phyloP scores from a whole-genome alignment of 2,113 vertebrate species.

The Engraulis encrasicolus region DNA sequence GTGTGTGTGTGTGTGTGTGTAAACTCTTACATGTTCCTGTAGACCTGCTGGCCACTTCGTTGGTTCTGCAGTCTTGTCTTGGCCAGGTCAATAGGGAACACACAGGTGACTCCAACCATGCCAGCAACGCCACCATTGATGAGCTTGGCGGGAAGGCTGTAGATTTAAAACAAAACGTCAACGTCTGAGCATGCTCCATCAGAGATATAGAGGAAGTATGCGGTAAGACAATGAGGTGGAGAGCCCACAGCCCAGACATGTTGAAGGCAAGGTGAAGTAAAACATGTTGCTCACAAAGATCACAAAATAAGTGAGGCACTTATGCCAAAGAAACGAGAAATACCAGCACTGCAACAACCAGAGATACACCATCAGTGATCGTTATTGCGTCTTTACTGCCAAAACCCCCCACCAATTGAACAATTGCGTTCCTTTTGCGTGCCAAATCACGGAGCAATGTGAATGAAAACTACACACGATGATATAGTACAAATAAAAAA shows the following conservation, averaged over 20 bases:
- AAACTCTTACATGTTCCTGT: conserved; percentile 78
- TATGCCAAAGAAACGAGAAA: neutral
- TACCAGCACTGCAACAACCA: neutral
- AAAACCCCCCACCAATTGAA: neutral
- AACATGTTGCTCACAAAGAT: neutral
- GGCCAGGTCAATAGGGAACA: conserved; percentile 84
- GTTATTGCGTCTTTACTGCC: neutral
- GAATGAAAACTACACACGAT: neutral
- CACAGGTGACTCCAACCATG: conserved; percentile 83
- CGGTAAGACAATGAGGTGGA: neutral
- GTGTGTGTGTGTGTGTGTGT: too few relatives aligned
- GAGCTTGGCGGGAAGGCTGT: conserved; percentile 82
- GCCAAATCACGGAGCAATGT: neutral
- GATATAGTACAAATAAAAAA: neutral
- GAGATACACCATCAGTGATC: neutral
- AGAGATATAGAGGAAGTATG: neutral
- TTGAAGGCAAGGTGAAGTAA: neutral
- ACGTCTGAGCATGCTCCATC: neutral
- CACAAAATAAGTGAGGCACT: neutral
- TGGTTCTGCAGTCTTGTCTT: conserved; percentile 87
- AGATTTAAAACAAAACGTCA: conserved; percentile 21
- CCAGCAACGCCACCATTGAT: conserved; percentile 85
- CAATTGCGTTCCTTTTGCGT: neutral
- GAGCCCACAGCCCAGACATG: neutral
- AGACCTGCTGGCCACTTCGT: conserved; percentile 76